Percentiles rank a stretch among this genome's conserved stretches.
Conservation (phyloP, 2,113 vertebrate genomes). For the Myotis brandtii region DNA sequence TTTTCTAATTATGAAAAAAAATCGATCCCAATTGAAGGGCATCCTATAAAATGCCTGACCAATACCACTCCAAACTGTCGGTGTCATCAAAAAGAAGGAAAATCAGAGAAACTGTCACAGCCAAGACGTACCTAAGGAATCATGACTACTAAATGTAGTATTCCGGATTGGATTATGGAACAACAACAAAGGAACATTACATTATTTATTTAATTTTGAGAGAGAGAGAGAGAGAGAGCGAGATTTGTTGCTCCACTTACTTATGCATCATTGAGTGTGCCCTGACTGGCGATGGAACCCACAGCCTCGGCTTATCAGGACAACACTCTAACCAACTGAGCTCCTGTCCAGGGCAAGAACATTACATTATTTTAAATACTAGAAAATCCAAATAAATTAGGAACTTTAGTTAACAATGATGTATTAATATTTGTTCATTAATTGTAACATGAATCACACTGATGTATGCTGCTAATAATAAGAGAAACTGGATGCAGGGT, state of each 20-base stretch:
- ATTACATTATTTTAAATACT: background rate
- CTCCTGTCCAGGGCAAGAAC: background rate
- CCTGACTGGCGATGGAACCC: background rate
- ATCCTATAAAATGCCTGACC: background rate
- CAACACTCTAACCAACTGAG: background rate
- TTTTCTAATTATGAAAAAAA: background rate
- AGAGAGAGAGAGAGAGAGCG: too few species aligned
- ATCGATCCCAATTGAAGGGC: background rate
- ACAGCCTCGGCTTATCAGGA: background rate
- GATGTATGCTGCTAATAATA: background rate
- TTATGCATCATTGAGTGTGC: background rate
- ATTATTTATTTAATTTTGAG: background rate
- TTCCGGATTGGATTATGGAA: background rate
- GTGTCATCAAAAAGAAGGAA: background rate
- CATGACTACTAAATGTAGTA: background rate
- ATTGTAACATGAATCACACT: background rate
- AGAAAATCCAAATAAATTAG: background rate
- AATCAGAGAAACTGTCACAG: background rate
- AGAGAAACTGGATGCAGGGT: background rate
- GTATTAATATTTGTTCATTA: background rate
- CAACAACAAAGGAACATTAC: background rate
- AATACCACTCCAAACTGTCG: background rate
- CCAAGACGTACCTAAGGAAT: background rate
- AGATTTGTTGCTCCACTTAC: background rate
- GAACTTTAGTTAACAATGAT: background rate